phyloP scores from a whole-genome alignment of 2,113 vertebrate species.

The Leptocoma aspasia region DNA sequence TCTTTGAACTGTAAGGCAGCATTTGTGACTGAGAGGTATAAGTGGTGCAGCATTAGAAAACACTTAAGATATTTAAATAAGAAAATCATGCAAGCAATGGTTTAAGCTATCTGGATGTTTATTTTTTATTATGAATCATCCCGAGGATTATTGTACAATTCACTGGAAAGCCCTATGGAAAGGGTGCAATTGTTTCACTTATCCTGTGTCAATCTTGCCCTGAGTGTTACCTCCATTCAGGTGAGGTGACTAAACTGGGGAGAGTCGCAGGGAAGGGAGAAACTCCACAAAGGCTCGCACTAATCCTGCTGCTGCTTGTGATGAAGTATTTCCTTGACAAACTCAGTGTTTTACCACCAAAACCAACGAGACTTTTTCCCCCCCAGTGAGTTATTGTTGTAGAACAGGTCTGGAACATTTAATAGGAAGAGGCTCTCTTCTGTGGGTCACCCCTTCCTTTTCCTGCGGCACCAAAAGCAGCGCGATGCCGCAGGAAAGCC shows the following conservation, averaged over 20 bases:
- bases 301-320: not conserved
- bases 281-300: not conserved
- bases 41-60: slow-evolving; percentile 67
- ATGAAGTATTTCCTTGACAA: slow-evolving; percentile 54
- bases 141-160: slow-evolving; percentile 61
- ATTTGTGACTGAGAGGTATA: slow-evolving; percentile 70
- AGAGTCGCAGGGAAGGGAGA: slow-evolving; percentile 8
- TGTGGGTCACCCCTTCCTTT: not conserved
- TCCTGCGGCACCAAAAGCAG: not conserved
- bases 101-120: slow-evolving; percentile 68
- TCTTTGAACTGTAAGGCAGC: slow-evolving; percentile 82
- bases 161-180: slow-evolving; percentile 59
- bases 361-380: not conserved
- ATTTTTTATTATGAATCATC: slow-evolving; percentile 64
- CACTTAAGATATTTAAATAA: slow-evolving; percentile 62
- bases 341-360: not conserved
- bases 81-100: slow-evolving; percentile 53
- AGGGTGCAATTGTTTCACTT: slow-evolving; percentile 56
- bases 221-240: slow-evolving; percentile 32
- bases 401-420: not conserved
- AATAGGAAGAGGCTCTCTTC: not conserved
- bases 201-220: slow-evolving; percentile 55
- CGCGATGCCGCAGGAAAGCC: not conserved
- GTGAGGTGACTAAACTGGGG: slow-evolving; percentile 41
- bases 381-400: not conserved